Evolutionary conservation across 1,140 invertebrate genomes (phyloP).

Genomic region (Asbolus verrucosus): DNA sequence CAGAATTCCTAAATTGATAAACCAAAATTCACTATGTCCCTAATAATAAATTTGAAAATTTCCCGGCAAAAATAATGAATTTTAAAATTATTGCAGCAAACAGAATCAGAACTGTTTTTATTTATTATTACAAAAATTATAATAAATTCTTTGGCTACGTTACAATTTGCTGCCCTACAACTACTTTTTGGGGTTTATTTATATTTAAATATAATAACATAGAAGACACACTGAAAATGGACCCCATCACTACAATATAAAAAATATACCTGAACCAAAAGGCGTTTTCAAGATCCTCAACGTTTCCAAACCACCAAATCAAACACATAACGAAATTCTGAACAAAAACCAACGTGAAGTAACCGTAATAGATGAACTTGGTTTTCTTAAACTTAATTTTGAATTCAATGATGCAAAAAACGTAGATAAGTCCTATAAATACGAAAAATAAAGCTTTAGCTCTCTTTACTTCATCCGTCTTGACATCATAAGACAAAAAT

Average conservation of each 20-base stretch:
- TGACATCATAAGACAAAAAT: constrained; percentile 61
- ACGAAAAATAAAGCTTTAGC: constrained; percentile 69
- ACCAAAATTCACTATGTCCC: too few species aligned
- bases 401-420: constrained; percentile 80
- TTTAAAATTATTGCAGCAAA: background rate
- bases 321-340: constrained; percentile 76
- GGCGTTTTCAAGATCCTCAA: constrained; percentile 69
- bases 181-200: constrained; percentile 58
- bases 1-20: too few species aligned
- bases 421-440: constrained; percentile 77
- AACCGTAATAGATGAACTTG: constrained; percentile 74
- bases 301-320: constrained; percentile 71
- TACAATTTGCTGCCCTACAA: too few species aligned
- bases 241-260: constrained; percentile 65
- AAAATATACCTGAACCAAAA: constrained; percentile 73
- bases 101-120: too few species aligned
- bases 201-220: constrained; percentile 60
- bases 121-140: too few species aligned
- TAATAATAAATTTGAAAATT: background rate
- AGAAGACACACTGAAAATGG: constrained; percentile 57
- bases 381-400: constrained; percentile 79
- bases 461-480: constrained; percentile 55
- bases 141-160: constrained; percentile 35
- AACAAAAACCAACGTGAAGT: constrained; percentile 72
- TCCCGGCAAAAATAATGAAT: background rate